Evolutionary conservation across 35 echinoderm and acorn worm genomes (phyloP).

Genomic region (Holothuria glaberrima): DNA sequence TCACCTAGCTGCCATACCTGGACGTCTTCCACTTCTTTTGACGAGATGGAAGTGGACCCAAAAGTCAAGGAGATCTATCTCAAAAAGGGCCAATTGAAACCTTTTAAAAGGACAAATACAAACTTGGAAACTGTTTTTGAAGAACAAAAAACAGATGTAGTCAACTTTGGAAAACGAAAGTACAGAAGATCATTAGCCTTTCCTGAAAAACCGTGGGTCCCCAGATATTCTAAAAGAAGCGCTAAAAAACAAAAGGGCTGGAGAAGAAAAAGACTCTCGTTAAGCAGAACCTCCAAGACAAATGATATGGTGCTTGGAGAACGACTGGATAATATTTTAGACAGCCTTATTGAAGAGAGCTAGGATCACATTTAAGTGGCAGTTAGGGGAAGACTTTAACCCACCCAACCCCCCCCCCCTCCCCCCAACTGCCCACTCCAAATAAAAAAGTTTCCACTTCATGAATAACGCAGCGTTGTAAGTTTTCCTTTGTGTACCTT

Average conservation of each 20-base stretch:
- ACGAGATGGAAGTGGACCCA: conserved; percentile 15
- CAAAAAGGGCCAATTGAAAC: conserved; percentile 10
- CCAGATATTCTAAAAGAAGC: not conserved
- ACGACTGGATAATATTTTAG: conserved; percentile 4
- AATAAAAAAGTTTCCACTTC: too few species aligned
- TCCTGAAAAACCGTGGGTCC: conserved; percentile 36
- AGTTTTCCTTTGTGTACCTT: too few species aligned
- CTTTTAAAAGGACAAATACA: conserved; percentile 16
- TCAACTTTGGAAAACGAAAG: conserved; percentile 12
- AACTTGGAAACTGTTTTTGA: conserved; percentile 51
- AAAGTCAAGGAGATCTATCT: conserved; percentile 43
- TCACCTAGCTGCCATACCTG: too few species aligned
- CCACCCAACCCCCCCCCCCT: too few species aligned
- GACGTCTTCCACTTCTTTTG: not conserved
- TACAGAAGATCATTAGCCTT: conserved; percentile 25
- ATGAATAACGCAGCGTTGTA: too few species aligned
- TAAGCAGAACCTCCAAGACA: conserved; percentile 36
- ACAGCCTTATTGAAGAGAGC: conserved; percentile 10
- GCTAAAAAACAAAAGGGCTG: not conserved
- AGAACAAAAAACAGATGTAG: not conserved
- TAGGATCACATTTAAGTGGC: too few species aligned
- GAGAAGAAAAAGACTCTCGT: conserved; percentile 3
- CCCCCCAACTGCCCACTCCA: too few species aligned
- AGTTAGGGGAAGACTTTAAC: too few species aligned
- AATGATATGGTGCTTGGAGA: conserved; percentile 4